Evolutionary conservation across 2,797 vertebrate genomes (phyloP).

Genomic region (Orestias chungarensis): DNA sequence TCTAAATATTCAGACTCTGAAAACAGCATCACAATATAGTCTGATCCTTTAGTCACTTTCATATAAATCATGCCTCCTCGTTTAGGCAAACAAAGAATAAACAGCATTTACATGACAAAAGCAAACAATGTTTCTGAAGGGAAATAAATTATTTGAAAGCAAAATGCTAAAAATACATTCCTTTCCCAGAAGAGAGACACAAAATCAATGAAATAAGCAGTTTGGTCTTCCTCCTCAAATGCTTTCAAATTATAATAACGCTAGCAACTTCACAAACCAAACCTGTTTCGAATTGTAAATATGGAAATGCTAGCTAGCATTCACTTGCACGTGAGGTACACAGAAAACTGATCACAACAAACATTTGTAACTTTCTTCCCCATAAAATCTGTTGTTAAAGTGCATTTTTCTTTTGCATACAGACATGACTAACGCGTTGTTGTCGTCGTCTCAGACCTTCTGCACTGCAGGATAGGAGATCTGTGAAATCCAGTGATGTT

Average conservation of each 20-base stretch:
- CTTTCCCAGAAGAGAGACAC: conserved; percentile 71
- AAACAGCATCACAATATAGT: conserved; percentile 64
- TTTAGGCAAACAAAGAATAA: conserved; percentile 39
- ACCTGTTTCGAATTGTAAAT: conserved; percentile 14
- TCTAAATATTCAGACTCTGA: conserved; percentile 65
- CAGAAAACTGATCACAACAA: conserved; percentile 11
- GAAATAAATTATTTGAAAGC: conserved; percentile 77
- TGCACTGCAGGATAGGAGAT: neutral
- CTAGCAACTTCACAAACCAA: conserved; percentile 24
- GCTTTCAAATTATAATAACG: conserved; percentile 47
- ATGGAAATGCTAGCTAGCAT: neutral
- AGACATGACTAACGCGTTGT: conserved; percentile 73
- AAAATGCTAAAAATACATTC: conserved; percentile 81
- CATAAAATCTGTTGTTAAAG: conserved; percentile 80
- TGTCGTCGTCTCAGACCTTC: conserved; percentile 62
- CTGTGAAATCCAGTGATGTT: neutral
- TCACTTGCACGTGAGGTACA: neutral
- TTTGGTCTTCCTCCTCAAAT: conserved; percentile 89
- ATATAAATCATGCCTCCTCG: conserved; percentile 43
- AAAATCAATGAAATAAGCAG: conserved; percentile 81
- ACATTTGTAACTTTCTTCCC: conserved; percentile 51
- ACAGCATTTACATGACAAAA: conserved; percentile 45
- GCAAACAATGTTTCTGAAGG: conserved; percentile 58
- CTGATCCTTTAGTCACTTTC: conserved; percentile 42
- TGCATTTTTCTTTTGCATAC: conserved; percentile 79